Percentiles rank a stretch among this genome's conserved stretches.
Evolutionary conservation across 2,113 vertebrate genomes (phyloP).

Genomic region (Upupa epops): DNA sequence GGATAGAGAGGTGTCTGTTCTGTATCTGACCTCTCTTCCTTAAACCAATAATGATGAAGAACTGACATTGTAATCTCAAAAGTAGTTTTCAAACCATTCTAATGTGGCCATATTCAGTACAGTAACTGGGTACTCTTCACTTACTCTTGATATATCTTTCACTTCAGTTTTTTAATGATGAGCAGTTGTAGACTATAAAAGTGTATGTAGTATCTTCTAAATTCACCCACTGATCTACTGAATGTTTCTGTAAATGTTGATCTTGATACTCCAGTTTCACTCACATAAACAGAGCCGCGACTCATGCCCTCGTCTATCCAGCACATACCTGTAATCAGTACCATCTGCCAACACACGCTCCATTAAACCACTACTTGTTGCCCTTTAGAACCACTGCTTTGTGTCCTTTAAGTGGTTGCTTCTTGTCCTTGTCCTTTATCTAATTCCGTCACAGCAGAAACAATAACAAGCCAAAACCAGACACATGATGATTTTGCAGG

Average conservation of each 20-base stretch:
- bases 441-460: not conserved
- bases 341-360: not conserved
- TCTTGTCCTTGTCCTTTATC: not conserved
- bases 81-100: not conserved
- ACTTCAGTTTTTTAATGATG: not conserved
- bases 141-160: not conserved
- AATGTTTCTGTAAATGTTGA: not conserved
- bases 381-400: not conserved
- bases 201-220: not conserved
- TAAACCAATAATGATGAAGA: not conserved
- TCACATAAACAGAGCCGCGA: not conserved
- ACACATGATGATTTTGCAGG: rapidly evolving
- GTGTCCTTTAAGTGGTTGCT: not conserved
- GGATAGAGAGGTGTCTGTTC: not conserved
- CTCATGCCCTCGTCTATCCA: not conserved
- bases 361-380: not conserved
- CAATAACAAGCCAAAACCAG: not conserved
- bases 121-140: rapidly evolving
- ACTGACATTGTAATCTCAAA: not conserved
- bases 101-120: not conserved
- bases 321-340: not conserved
- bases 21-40: not conserved
- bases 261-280: not conserved
- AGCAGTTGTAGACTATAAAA: not conserved
- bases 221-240: not conserved